Evolutionary conservation across 2,888 invertebrate genomes (phyloP), one percentile per base, ranked within the genome.

Genomic region (Drosophila demipolita): DNA sequence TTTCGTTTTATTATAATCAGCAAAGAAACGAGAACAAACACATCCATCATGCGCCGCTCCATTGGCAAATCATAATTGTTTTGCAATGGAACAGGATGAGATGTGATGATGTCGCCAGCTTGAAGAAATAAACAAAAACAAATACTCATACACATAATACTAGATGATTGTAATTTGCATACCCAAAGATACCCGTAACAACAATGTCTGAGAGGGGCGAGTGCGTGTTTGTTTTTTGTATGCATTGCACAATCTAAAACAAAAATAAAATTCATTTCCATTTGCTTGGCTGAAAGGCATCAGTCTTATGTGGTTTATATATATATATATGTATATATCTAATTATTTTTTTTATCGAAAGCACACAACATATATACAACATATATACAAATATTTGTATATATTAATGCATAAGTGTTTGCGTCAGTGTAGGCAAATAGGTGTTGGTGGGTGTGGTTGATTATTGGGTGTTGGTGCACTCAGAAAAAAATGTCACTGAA

Each of bases 181-280:
- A 90, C 90, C 89, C 88, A 84, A 57, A 57, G 26, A 77, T 73
- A 77, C 73, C 69, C 77, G 78, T 80, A 64, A 67, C 66, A 73
- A 67, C 67, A 66, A 73, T 78, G 64, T 74, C 70, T 75, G 82
- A 68, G 62, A 70, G 69, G 68, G 73, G 67, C 67, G 80, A 78
- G 84, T 79, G 82, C 76, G 79, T 79, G 79, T 73, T 83, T 83
- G 75, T 66, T 74, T 82, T 78, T 75, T 75, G 76, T 73, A 76
- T 79, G 78, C 79, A 80, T 80, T 89, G 83, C 84, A 87, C 89
- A 90, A 89, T 90, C 90, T 89, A 90, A 90, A 90, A 88, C 85
- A 90, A 87, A 86, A 86, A 80, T 83, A 80, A 84, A 78, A 87
- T 89, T 82, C 80, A 82, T 83, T 81, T 87, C 87, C 83, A 82